Evolutionary conservation across 2,797 vertebrate species (phyloP), one percentile per base, ranked within the genome.

Genomic region (Esox masquinongy): DNA sequence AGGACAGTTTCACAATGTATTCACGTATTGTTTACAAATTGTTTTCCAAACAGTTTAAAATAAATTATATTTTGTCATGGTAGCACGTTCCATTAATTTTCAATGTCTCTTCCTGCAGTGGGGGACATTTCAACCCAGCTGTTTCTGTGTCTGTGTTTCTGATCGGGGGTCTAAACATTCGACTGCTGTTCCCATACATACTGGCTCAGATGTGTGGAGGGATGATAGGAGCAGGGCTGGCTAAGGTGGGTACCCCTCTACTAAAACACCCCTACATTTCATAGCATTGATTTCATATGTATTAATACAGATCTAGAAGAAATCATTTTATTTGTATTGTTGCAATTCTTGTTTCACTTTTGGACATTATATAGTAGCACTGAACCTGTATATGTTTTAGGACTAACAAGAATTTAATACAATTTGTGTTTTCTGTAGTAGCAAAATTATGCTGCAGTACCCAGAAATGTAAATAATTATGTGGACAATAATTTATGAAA

Each of bases 61-160:
- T 56, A 56, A 11, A 56, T 12, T 1, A 22, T n/a, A 7, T 56
- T 2, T 19, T 56, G 7, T 1, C 7, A 56, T 8, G 19, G 53
- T 22, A 22, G 50, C 1, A 31, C 0, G 12, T 6, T 51, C 15
- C 29, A n/a, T 70, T 0, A 11, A 51, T 68, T 4, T 6, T 59
- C 16, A 2, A 26, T 19, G 49, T 72, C 22, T 43, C 36, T 76
- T 31, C 12, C 68, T 71, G n/a, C 85, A 96, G 95, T 0, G 95
- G 96, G 3, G 94, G 92, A 49, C 95, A 96, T 85, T 93, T 94
- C 72, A 97, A 96, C 82, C 95, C 95, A 0, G 95, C 94, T 0
- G 94, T 94, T 47, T 93, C 95, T 1, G 63, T 95, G 84, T 86
- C 76, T 0, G 89, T 90, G 3, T 92, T 82, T 75, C 87, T 97